Evolutionary conservation across 2,888 invertebrate genomes (phyloP).

Genomic region (Pristionchus arcanus): DNA sequence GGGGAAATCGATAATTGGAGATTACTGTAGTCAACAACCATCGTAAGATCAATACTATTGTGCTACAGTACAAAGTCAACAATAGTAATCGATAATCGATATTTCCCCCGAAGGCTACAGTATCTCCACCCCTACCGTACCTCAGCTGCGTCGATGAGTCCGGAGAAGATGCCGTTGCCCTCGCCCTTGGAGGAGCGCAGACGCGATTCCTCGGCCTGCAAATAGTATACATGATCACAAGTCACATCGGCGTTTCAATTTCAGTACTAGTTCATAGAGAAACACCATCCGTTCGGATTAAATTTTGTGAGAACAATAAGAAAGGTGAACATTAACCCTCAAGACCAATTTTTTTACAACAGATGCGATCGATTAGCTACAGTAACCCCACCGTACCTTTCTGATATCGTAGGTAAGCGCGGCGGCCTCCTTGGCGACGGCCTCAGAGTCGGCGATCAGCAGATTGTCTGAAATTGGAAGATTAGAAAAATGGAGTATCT

Average conservation of each 20-base stretch:
- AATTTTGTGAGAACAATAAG: too few relatives aligned
- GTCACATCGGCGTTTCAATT: neutral
- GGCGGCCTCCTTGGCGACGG: constrained; percentile 89
- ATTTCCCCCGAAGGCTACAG: neutral
- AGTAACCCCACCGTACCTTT: neutral
- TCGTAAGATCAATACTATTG: too few relatives aligned
- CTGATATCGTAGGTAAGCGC: constrained; percentile 86
- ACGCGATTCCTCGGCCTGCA: constrained; percentile 33
- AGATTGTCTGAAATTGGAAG: constrained; percentile 84
- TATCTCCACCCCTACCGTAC: constrained; percentile 42
- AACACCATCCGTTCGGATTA: too few relatives aligned
- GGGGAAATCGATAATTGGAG: too few relatives aligned
- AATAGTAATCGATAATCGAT: neutral
- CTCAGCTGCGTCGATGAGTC: constrained; percentile 70
- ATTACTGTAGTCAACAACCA: too few relatives aligned
- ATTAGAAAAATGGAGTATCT: neutral
- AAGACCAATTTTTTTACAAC: too few relatives aligned
- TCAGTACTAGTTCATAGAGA: neutral
- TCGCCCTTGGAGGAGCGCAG: constrained; percentile 56
- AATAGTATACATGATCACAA: neutral
- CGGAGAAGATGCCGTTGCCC: constrained; percentile 64
- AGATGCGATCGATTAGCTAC: too few relatives aligned
- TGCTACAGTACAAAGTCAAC: too few relatives aligned
- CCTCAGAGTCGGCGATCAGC: constrained; percentile 89
- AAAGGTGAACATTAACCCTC: too few relatives aligned